Base-by-base conservation (phyloP, 2,888 invertebrate species). In the Luperina testacea region DNA sequence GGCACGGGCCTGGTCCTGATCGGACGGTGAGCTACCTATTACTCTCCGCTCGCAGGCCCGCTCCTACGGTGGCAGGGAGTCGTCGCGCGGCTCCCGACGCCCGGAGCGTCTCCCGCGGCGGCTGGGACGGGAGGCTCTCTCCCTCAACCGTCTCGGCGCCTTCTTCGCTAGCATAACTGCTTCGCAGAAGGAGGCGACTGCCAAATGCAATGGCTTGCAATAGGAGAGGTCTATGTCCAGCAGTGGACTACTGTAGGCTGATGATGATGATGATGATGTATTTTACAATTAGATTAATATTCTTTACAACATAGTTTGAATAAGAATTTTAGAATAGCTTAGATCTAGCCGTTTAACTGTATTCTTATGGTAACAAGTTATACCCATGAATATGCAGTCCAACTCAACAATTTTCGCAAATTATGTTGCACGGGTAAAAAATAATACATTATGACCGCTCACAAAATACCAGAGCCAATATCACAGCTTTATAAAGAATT, bases 391-490 rank as follows among this genome's bases (percentile, higher is more conserved):
- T 68, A 75, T 72, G 48, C 69, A 63, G 17, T 42, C 65, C 42
- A 63, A 45, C 68, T 53, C 11, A 72, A 77, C n/a, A 77, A 57
- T 27, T 67, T 72, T 65, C 64, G 53, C 27, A 15, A 71, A 78
- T 75, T 27, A 72, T 42, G 61, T 42, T 70, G 57, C 57, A 67
- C 20, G 64, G 61, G 20, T 53, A 64, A 76, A 17, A 70, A 64
- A 27, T 48, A 67, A 73, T 76, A 79, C 38, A 85, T 72, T 51
- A 57, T 64, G 61, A 83, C 24, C 68, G n/a, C 63, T 73, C 38
- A 81, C 63, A 87, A 70, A 81, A 77, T 74, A 57, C 42, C 65
- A 69, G 45, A 69, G 27, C 63, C 61, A 83, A 83, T 76, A 76
- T 63, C 48, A 51, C 9, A 59, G 67, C 59, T 64, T 65, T n/a